Base-by-base conservation (phyloP, 2,113 vertebrate genomes). In the Chionis minor region DNA sequence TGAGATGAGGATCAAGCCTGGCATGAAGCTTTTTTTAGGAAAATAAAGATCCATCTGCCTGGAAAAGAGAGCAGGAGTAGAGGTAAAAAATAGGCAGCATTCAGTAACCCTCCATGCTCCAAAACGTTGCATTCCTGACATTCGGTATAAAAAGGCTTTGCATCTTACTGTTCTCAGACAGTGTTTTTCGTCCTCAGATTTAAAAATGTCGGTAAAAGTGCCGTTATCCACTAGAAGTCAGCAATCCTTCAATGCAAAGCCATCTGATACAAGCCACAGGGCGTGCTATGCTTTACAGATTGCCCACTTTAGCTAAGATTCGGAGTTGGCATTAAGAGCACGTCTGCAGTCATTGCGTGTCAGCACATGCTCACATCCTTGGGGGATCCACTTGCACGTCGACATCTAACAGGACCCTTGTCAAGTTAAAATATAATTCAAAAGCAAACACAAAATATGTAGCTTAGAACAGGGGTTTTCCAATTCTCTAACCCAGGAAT, bases 31-130 rank as follows among this genome's bases (percentile, higher is more conserved):
- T 44, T 94, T 84, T 88, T 65, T 35, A 56, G 79, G n/a, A 69
- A 93, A 87, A 86, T 33, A 54, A 65, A 72, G 45, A 73, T 90
- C 44, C 40, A 69, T 16, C 38, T 94, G 66, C 35, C 71, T 90
- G 79, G 27, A 86, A 83, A 73, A 92, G 33, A 65, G 10, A 81
- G 30, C 62, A 70, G 51, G 35, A 81, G 14, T 10, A 12, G 40
- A 66, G 85, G 73, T 58, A 63, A 77, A 91, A 88, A 73, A 5
- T 9, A 75, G 12, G 17, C 78, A 91, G 42, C 32, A 14, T 51
- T 18, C 55, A 40, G 32, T 52, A 70, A 24, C 51, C 80, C 11
- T 81, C 45, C 9, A 3, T 47, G 47, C 47, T 75, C 51, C 42
- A 55, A 56, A 93, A 54, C 51, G 47, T 32, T 5, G 1, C 47